Base-by-base conservation (phyloP, 1,140 invertebrate genomes). In the Rhopalosiphum padi region DNA sequence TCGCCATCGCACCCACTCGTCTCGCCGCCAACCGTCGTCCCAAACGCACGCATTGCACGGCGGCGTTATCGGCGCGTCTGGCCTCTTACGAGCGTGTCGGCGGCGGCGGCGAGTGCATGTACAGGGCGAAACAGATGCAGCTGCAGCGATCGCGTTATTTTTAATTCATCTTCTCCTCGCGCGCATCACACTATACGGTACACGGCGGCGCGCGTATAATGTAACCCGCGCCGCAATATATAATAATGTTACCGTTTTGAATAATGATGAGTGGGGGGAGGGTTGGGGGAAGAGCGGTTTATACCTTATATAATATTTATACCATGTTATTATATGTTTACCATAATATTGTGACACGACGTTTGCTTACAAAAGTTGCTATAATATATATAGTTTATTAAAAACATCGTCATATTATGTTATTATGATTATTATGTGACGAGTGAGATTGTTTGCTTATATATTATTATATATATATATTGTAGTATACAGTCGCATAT, bases 21-120 rank as follows among this genome's bases (percentile, higher is more conserved):
- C 48, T 51, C 43, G 18, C 85, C 25, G 5, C 77, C 37, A 7
- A 25, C 60, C 60, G 23, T 6, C 15, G 60, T 77, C 30, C 60
- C 30, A 77, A 77, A 77, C 30, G 60, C 18, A 35, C 46, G 46
- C 88, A 48, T 51, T 22, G 25, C 48, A 6, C 48, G 46, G 9
- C 87, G 87, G 77, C 82, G 68, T 30, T 83, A 91, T 83, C 90
- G 90, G 68, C 90, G 55, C 46, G 82, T 92, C 91, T 92, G 68
- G 60, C 41, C 55, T 83, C 91, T 92, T 82, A 82, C 35, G 11
- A 46, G n/a, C 60, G 60, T 51, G 48, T 51, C n/a, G 6, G 46
- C 43, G 25, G 77, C 90, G 41, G 23, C 37, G n/a, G 25, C 82
- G 43, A 46, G 30, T n/a, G 87, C 88, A 35, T 83, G 21, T 82